phyloP scores from a whole-genome alignment of 2,113 vertebrate species.

The Triplophysa siluroides region DNA sequence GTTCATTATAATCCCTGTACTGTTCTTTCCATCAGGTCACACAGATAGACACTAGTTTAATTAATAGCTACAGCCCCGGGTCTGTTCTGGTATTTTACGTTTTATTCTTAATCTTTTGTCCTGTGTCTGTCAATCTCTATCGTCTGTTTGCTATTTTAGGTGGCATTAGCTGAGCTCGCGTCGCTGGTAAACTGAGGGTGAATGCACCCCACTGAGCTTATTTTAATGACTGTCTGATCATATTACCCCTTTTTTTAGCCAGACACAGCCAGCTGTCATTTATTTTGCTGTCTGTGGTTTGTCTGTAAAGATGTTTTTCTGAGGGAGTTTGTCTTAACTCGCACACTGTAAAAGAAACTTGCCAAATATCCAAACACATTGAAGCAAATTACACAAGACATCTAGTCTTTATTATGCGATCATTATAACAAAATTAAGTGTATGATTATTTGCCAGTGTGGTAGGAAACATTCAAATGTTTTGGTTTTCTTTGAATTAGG shows the following conservation, averaged over 20 bases:
- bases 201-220: slow-evolving; percentile 45
- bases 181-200: slow-evolving; percentile 41
- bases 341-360: too few relatives aligned
- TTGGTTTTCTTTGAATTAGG: too few relatives aligned
- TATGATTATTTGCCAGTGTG: too few relatives aligned
- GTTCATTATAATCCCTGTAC: slow-evolving; percentile 48
- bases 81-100: slow-evolving; percentile 20
- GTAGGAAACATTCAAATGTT: too few relatives aligned
- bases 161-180: slow-evolving; percentile 51
- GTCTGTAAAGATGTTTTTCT: background rate
- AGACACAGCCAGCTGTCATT: slow-evolving; percentile 37
- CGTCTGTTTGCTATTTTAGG: slow-evolving; percentile 24
- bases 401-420: too few relatives aligned
- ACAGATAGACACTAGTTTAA: slow-evolving; percentile 10
- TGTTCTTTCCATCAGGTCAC: slow-evolving; percentile 34
- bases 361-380: too few relatives aligned
- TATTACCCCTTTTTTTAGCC: slow-evolving; percentile 62
- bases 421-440: too few relatives aligned
- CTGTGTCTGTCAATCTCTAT: slow-evolving; percentile 4
- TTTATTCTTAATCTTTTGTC: slow-evolving; percentile 22
- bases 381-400: too few relatives aligned
- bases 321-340: too few relatives aligned
- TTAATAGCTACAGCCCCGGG: slow-evolving; percentile 49
- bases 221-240: slow-evolving; percentile 63
- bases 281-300: slow-evolving; percentile 31